Evolutionary conservation across 1,140 invertebrate genomes (phyloP).

Genomic region (Drosophila ananassae): DNA sequence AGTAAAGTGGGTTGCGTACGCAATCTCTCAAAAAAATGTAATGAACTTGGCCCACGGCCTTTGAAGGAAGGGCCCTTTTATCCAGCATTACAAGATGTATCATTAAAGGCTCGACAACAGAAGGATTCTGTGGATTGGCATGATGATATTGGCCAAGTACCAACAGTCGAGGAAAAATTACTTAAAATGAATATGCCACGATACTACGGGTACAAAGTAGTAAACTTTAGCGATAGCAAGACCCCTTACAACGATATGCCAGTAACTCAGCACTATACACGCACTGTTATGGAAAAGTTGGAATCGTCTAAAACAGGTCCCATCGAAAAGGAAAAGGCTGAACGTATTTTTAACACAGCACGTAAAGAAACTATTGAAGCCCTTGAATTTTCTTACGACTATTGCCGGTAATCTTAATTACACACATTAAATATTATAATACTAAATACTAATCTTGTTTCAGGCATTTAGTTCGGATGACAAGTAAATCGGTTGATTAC

Average conservation of each 20-base stretch:
- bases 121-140: constrained; percentile 84
- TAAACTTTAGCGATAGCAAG: constrained; percentile 86
- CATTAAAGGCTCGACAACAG: constrained; percentile 78
- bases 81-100: constrained; percentile 87
- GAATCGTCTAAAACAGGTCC: constrained; percentile 22
- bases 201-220: constrained; percentile 90
- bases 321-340: constrained; percentile 57
- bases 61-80: constrained; percentile 84
- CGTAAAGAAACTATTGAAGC: constrained; percentile 63
- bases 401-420: constrained; percentile 44
- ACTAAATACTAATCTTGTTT: not conserved
- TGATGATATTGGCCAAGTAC: constrained; percentile 87
- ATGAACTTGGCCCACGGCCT: not conserved
- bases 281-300: constrained; percentile 87
- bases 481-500: constrained; percentile 24
- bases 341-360: constrained; percentile 45
- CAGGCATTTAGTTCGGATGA: constrained; percentile 7
- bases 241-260: constrained; percentile 89
- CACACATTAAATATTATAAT: not conserved
- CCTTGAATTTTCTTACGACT: constrained; percentile 65
- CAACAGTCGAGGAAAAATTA: constrained; percentile 92
- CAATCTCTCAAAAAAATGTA: not conserved
- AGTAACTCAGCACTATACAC: constrained; percentile 89
- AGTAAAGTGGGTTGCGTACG: not conserved
- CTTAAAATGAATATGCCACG: constrained; percentile 91